These are phyloP conservation scores for Leucoraja erinaceus DNA, from an alignment of 2,113 vertebrate genomes.

Conservation along the genomic window DNA sequence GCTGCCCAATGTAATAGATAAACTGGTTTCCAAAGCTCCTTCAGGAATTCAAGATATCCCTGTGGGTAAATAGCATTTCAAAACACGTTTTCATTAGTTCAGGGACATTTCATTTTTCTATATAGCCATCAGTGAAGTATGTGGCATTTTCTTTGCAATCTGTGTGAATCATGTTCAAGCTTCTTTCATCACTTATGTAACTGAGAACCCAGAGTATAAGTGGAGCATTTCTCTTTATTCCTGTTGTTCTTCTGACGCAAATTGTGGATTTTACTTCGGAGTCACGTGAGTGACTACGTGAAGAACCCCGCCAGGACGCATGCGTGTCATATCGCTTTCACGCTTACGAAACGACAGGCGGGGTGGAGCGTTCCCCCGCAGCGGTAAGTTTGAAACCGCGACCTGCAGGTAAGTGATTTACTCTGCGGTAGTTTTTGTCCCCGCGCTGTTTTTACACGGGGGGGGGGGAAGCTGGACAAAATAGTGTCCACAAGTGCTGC, in stretches of 20 bases:
- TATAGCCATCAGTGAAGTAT: neutral
- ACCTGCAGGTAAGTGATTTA: too few relatives aligned
- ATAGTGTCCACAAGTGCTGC: too few relatives aligned
- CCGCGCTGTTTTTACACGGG: too few relatives aligned
- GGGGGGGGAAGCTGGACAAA: too few relatives aligned
- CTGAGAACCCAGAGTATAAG: neutral
- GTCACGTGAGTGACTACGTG: too few relatives aligned
- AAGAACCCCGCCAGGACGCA: too few relatives aligned
- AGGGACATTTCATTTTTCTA: neutral
- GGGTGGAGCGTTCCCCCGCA: too few relatives aligned
- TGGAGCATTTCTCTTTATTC: neutral
- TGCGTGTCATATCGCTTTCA: too few relatives aligned
- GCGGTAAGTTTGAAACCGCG: too few relatives aligned
- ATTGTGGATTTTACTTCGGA: too few relatives aligned
- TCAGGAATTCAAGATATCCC: neutral
- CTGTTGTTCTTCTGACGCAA: neutral
- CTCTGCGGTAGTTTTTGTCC: too few relatives aligned
- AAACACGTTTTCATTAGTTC: neutral
- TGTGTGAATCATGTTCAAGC: neutral
- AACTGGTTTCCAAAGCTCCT: neutral
- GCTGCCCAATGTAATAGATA: neutral
- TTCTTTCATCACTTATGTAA: neutral
- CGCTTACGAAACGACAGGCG: too few relatives aligned
- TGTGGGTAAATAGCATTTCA: neutral
- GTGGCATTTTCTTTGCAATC: neutral